Evolutionary conservation across 2,113 vertebrate species (phyloP), one percentile per base, ranked within the genome.

Genomic region (Sander lucioperca): DNA sequence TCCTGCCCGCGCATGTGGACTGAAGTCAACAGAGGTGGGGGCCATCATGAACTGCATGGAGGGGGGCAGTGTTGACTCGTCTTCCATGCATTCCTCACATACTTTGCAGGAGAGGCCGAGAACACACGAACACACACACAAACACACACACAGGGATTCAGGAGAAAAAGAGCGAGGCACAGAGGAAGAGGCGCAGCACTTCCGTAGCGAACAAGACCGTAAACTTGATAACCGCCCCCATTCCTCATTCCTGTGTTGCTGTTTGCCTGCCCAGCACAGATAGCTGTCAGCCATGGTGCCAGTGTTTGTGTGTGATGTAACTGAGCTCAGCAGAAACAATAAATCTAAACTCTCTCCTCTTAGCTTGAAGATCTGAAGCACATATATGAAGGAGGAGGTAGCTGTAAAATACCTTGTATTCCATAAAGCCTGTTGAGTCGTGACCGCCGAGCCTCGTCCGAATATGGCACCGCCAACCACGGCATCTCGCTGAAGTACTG

Each of bases 401-500:
- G 39, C 25, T 23, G 66, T 3, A 0, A 23, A 91, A 82, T 94
- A 99, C 98, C 98, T 98, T 99, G 98, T 86, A 99, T 99, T 74
- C 98, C 97, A 0, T 97, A 99, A 27, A 99, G 97, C 63, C 98
- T 96, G 92, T 99, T 99, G 78, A 99, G 97, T 70, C 97, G 96
- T 0, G 98, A 99, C 74, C 98, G 93, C 4, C 98, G 94, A 86
- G 96, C 96, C 87, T 99, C 97, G 0, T 99, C 98, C 0, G 96
- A 89, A 65, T 99, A 99, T 0, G 98, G 98, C 63, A 99, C 95
- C 0, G 98, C 97, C 9, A 98, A 86, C 98, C 98, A 99, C 6
- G 98, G 98, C 98, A 99, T 99, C 95, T 99, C 98, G 0, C 97
- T 99, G 95, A 99, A 99, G 89, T 99, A 99, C 95, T 99, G 98